phyloP scores from a whole-genome alignment of 2,113 vertebrate species.

The Aplodontia rufa region DNA sequence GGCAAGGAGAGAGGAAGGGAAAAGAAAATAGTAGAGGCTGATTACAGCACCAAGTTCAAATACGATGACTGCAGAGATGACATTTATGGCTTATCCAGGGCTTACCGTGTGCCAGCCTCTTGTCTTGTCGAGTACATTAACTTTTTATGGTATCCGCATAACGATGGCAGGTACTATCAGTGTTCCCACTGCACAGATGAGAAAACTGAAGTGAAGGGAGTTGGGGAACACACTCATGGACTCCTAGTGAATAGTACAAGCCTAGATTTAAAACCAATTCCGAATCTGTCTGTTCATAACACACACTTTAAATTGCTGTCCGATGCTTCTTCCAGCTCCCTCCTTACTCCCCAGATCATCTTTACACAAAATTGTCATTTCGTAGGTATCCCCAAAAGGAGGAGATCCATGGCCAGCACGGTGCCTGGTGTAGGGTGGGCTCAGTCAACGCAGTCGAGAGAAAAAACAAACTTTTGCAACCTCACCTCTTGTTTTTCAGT shows the following conservation, averaged over 20 bases:
- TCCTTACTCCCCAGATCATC: neutral
- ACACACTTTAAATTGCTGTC: neutral
- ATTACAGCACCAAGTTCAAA: neutral
- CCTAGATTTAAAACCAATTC: neutral
- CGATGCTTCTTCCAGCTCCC: neutral
- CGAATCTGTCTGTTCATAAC: neutral
- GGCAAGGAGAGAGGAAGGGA: neutral
- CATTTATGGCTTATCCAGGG: neutral
- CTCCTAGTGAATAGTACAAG: neutral
- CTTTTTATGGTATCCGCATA: neutral
- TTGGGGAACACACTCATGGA: neutral
- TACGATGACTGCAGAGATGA: neutral
- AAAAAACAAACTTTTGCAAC: neutral
- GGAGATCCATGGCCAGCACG: neutral
- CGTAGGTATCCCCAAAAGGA: neutral
- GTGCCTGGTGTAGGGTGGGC: neutral
- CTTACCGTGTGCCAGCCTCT: neutral
- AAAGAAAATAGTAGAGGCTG: neutral
- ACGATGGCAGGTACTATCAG: neutral
- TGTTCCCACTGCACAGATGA: neutral
- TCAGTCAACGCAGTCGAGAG: neutral
- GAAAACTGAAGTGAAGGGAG: neutral
- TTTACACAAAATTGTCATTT: neutral
- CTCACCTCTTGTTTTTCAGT: neutral
- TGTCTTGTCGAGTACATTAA: neutral